Percentiles rank a stretch among this genome's conserved stretches.
phyloP scores from a whole-genome alignment of 1,140 invertebrate genomes.

The Oscheius sp. region DNA sequence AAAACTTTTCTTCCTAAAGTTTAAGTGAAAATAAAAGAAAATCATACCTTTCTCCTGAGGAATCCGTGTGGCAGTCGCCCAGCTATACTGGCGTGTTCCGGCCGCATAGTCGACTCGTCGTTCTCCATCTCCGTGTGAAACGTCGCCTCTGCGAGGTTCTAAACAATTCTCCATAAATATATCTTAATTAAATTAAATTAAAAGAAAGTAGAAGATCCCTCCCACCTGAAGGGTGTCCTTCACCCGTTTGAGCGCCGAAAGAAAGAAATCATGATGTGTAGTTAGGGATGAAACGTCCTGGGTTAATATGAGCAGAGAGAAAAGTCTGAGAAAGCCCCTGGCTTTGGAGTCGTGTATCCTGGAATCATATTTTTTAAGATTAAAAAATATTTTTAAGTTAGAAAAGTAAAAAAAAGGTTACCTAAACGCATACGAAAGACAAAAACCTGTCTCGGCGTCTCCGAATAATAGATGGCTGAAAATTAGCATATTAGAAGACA shows the following conservation, averaged over 20 bases:
- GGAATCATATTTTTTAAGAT: not conserved
- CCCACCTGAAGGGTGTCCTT: conserved; percentile 13
- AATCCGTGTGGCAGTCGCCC: too few species aligned
- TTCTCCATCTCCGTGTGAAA: too few species aligned
- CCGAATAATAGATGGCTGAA: conserved; percentile 34
- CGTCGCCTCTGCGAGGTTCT: too few species aligned
- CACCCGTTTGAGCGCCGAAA: conserved; percentile 1
- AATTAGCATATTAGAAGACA: too few species aligned
- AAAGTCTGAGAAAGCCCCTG: conserved; percentile 12
- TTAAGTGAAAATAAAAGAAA: too few species aligned
- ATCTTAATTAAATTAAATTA: not conserved
- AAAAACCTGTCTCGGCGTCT: conserved; percentile 24
- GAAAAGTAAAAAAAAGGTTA: conserved; percentile 1
- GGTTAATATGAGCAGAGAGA: conserved; percentile 13
- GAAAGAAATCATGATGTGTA: conserved; percentile 18
- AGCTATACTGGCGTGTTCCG: too few species aligned
- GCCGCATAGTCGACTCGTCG: too few species aligned
- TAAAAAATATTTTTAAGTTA: not conserved
- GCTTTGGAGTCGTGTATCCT: conserved; percentile 28
- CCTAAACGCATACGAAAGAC: conserved; percentile 29
- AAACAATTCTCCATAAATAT: not conserved
- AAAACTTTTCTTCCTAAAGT: too few species aligned
- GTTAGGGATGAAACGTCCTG: conserved; percentile 23
- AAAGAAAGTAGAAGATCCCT: not conserved
- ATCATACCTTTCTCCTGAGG: too few species aligned